Base-by-base conservation (phyloP, 2,888 invertebrate species). In the Torymus auratus region DNA sequence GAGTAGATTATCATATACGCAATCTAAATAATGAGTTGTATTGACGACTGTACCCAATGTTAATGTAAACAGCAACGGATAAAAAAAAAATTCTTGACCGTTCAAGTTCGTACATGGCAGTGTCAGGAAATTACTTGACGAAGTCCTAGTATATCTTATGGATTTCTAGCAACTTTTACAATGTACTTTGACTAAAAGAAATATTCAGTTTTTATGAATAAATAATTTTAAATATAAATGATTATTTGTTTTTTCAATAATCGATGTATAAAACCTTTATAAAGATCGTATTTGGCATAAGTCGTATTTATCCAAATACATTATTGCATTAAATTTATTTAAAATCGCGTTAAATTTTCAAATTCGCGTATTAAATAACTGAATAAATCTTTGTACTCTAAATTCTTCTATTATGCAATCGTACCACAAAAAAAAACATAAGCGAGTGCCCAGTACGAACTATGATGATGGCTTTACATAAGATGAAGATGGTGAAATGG, bases 371-470 rank as follows among this genome's bases (percentile, higher is more conserved):
- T 41, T 4, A 41, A 14, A 5, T 28, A 15, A 61, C 60, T 68
- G 20, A 72, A 73, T 72, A 72, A 56, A 7, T 68, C 68, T 67
- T 72, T 60, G 10, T 53, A 61, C 50, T 78, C 60, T 68, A 72
- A 52, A 20, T 55, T 1, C 52, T 55, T 78, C 68, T 72, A 72
- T 20, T 20, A 20, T 55, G 23, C 14, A 76, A 77, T 23, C 72
- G 41, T 41, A 72, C 28, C 55, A 61, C n/a, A 60, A 50, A 61
- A 62, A 69, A 78, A 53, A 41, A 60, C 14, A 69, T 72, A 78
- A 74, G 69, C 69, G 13, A 69, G 70, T 77, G 73, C 68, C 68
- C 69, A 41, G 68, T 81, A 73, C 69, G 69, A 69, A 81, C 69
- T 73, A 64, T 61, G 50, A 68, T 53, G 52, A 72, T 67, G 70